Conservation (phyloP, 1,140 invertebrate species). For the Drosophila tani region DNA sequence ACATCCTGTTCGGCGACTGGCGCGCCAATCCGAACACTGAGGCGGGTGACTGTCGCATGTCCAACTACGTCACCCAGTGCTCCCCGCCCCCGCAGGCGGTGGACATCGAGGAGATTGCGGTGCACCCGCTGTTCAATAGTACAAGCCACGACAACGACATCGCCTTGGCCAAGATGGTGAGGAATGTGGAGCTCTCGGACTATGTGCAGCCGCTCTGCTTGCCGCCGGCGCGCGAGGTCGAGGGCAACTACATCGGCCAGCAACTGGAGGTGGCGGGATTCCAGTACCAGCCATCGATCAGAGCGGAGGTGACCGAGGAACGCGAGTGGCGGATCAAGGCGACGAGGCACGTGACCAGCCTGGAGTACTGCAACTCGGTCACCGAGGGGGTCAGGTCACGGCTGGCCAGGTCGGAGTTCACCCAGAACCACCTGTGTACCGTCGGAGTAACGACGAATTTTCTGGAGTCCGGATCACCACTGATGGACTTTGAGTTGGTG, state of each 20-base stretch:
- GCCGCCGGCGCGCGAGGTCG: slow-evolving; percentile 2
- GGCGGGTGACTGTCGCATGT: neutral
- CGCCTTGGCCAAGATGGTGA: slow-evolving; percentile 17
- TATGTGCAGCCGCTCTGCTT: slow-evolving; percentile 26
- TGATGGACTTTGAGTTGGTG: slow-evolving; percentile 17
- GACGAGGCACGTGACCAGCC: slow-evolving; percentile 1
- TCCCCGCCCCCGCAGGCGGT: slow-evolving; percentile 8
- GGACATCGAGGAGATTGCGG: slow-evolving; percentile 18
- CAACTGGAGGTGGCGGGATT: slow-evolving; percentile 19
- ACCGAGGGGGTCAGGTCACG: neutral
- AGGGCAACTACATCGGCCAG: slow-evolving; percentile 12
- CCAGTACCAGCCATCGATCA: neutral
- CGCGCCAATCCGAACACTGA: neutral
- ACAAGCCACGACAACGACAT: slow-evolving; percentile 6
- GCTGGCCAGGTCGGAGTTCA: neutral
- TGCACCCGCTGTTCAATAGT: slow-evolving; percentile 16
- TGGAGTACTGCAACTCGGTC: neutral
- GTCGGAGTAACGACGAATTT: neutral
- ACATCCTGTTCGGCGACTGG: slow-evolving; percentile 18
- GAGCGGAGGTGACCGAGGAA: neutral
- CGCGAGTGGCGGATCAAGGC: slow-evolving; percentile 9
- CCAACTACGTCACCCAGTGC: neutral
- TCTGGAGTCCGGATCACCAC: slow-evolving; percentile 14
- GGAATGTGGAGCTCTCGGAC: slow-evolving; percentile 6
- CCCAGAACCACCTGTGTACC: slow-evolving; percentile 17